phyloP scores from a whole-genome alignment of 2,113 vertebrate species.

The Petromus typicus region DNA sequence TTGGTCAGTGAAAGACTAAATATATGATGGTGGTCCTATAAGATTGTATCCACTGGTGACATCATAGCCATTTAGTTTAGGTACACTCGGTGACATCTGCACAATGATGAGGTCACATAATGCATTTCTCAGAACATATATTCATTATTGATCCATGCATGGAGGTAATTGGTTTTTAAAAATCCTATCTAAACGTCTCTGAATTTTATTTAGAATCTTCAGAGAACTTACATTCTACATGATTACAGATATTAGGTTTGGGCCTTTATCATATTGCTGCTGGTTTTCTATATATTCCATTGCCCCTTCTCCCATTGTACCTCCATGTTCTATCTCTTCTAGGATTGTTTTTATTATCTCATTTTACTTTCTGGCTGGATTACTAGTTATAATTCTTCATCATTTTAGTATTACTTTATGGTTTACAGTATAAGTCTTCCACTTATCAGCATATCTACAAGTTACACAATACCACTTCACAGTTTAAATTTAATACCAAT shows the following conservation, averaged over 20 bases:
- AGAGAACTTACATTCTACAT: background rate
- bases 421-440: background rate
- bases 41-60: background rate
- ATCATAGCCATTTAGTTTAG: background rate
- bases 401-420: background rate
- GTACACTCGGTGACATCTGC: background rate
- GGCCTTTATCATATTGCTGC: background rate
- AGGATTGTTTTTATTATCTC: background rate
- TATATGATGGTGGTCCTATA: background rate
- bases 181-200: background rate
- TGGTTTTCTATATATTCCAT: background rate
- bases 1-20: background rate
- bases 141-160: background rate
- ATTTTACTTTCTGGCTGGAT: background rate
- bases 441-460: background rate
- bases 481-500: background rate
- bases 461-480: background rate
- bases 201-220: background rate
- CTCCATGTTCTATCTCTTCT: background rate
- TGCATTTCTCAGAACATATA: background rate
- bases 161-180: background rate
- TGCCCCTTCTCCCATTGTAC: no score
- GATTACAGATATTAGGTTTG: background rate
- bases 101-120: background rate
- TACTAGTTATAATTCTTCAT: background rate